Base-by-base conservation (phyloP, 2,113 vertebrate species). In the Hippolais icterina region DNA sequence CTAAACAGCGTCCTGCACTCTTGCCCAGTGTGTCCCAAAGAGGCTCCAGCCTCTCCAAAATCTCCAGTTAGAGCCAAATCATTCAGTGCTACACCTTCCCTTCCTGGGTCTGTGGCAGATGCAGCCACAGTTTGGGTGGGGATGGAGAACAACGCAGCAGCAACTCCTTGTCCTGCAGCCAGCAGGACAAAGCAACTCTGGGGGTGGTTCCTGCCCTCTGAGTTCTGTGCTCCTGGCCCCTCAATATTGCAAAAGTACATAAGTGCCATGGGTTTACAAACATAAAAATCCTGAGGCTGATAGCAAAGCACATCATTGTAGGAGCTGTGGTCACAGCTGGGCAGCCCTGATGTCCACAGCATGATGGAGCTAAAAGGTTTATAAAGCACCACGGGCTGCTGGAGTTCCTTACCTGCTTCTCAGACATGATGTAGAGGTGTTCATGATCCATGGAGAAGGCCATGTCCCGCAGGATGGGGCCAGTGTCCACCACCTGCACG, bases 361-460 rank as follows among this genome's bases (percentile, higher is more conserved):
- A 31, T 0, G 22, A 27, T 1, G 17, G 59, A 82, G 49, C 1
- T 35, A 20, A 60, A 80, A 53, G 28, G 21, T 66, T 87, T 53
- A 24, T 4, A 19, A 29, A 92, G 52, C 20, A 59, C 14, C 11
- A 2, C 0, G 1, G 25, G 22, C 7, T 42, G 31, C 11, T 2
- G 4, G 10, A 9, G 20, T 1, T n/a, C 42, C 98, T 98, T 93
- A 99, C 99, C 99, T 99, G 99, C 90, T 97, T 99, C 94, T 99
- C 99, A 11, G 99, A 99, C 99, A 99, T 99, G 97, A 99, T 98
- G 93, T 99, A 99, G 83, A 99, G 99, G 82, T 99, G 98, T 25
- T 99, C 98, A 1, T 99, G 98, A 90, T 99, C 99, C 56, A 98
- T 95, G 5, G 99, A 99, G 97, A 99, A 99, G 70, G 98, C 99